Evolutionary conservation across 2,888 invertebrate genomes (phyloP).

Genomic region (Liopterus haemorrhoidalis): DNA sequence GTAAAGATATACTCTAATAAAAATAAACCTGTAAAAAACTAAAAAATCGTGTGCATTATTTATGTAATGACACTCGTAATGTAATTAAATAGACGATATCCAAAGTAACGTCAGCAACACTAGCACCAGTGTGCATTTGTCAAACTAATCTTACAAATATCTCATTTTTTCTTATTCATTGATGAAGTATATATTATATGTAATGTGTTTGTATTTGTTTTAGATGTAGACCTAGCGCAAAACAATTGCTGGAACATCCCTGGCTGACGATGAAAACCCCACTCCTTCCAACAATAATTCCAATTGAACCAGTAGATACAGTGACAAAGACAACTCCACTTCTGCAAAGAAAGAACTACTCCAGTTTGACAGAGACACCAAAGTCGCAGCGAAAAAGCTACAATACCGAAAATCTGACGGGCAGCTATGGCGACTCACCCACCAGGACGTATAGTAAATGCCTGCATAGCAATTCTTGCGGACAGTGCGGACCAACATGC

Average conservation of each 20-base stretch:
- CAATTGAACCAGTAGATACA: conserved; percentile 30
- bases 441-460: conserved; percentile 42
- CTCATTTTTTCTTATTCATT: conserved; percentile 9
- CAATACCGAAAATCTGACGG: conserved; percentile 37
- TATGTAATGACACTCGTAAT: neutral
- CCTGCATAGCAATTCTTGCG: conserved; percentile 38
- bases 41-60: neutral
- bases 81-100: too few species aligned
- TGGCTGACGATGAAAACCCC: conserved; percentile 59
- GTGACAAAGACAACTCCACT: conserved; percentile 22
- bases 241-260: conserved; percentile 82
- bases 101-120: too few species aligned
- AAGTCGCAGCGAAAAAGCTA: conserved; percentile 40
- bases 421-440: conserved; percentile 35
- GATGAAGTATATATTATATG: neutral
- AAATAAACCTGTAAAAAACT: too few species aligned
- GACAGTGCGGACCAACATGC: conserved; percentile 47
- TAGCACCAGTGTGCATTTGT: too few species aligned
- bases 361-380: conserved; percentile 28
- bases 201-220: conserved; percentile 37
- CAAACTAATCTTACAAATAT: too few species aligned
- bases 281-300: conserved; percentile 35
- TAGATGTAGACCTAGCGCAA: conserved; percentile 83
- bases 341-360: conserved; percentile 19
- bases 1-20: too few species aligned